Evolutionary conservation across 2,113 vertebrate species (phyloP).

Genomic region (Silurus meridionalis): DNA sequence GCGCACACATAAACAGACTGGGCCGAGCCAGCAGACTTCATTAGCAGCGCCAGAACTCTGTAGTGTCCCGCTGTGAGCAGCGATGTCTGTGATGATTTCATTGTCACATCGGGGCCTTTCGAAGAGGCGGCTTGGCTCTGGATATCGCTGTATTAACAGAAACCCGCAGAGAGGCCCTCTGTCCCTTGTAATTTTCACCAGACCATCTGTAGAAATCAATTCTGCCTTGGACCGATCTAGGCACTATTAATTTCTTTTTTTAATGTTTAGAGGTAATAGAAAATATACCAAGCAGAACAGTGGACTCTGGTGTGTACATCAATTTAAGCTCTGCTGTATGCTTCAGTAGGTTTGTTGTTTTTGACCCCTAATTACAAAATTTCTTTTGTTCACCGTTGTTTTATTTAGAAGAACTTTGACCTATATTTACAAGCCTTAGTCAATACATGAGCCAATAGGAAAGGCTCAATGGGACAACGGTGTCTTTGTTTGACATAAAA

Average conservation of each 20-base stretch:
- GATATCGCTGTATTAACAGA: neutral
- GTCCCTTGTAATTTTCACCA: neutral
- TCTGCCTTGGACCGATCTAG: neutral
- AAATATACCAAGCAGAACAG: neutral
- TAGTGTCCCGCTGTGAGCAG: slow-evolving; percentile 2
- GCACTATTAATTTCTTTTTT: neutral
- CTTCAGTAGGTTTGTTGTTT: neutral
- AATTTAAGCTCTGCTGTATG: neutral
- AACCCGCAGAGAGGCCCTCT: neutral
- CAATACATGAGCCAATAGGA: neutral
- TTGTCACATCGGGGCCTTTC: slow-evolving; percentile 11
- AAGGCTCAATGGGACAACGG: neutral
- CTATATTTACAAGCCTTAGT: neutral
- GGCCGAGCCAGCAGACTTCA: neutral
- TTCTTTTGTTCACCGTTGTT: neutral
- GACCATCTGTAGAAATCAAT: slow-evolving; percentile 13
- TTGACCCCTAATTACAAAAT: neutral
- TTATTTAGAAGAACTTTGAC: neutral
- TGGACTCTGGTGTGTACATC: neutral
- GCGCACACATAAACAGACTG: slow-evolving; percentile 16
- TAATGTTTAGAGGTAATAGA: neutral
- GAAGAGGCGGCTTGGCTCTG: neutral
- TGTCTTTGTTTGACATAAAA: neutral
- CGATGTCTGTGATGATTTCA: slow-evolving; percentile 11
- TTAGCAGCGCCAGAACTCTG: slow-evolving; percentile 11